These are phyloP conservation scores for Hippocampus barbouri DNA, from an alignment of 2,113 vertebrate species.

Conservation along the genomic window DNA sequence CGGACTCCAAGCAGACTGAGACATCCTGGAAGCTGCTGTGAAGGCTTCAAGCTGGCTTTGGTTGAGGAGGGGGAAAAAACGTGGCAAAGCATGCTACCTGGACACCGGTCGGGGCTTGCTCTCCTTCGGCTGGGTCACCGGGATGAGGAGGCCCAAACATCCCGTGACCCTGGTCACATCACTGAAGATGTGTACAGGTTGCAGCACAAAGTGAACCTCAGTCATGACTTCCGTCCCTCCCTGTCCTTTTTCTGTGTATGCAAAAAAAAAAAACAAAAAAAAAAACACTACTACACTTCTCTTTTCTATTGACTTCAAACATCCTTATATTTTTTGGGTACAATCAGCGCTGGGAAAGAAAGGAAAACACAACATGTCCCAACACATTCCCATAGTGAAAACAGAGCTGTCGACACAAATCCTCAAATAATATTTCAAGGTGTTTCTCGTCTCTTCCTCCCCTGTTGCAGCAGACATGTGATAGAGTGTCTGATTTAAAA, in stretches of 20 bases:
- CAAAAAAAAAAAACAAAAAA: background rate
- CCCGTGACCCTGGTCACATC: too few relatives aligned
- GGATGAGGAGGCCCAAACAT: too few relatives aligned
- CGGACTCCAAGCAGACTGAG: too few relatives aligned
- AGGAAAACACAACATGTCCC: background rate
- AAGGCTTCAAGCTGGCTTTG: too few relatives aligned
- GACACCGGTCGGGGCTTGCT: too few relatives aligned
- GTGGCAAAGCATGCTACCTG: too few relatives aligned
- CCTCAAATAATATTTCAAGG: slow-evolving; percentile 29
- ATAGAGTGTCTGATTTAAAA: slow-evolving; percentile 53
- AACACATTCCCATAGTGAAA: slow-evolving; percentile 5
- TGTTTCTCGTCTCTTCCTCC: slow-evolving; percentile 35
- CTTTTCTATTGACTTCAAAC: background rate
- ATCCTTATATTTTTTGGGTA: background rate
- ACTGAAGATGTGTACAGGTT: too few relatives aligned
- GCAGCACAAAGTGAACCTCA: too few relatives aligned
- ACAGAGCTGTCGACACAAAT: slow-evolving; percentile 31
- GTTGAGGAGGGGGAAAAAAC: too few relatives aligned
- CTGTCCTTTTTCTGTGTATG: background rate
- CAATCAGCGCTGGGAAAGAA: background rate
- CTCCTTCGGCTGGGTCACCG: too few relatives aligned
- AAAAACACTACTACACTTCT: background rate
- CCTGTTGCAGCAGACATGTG: slow-evolving; percentile 37
- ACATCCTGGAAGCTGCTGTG: too few relatives aligned
- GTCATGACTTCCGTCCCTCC: background rate